phyloP scores from a whole-genome alignment of 2,797 vertebrate genomes.

The Peromyscus eremicus region DNA sequence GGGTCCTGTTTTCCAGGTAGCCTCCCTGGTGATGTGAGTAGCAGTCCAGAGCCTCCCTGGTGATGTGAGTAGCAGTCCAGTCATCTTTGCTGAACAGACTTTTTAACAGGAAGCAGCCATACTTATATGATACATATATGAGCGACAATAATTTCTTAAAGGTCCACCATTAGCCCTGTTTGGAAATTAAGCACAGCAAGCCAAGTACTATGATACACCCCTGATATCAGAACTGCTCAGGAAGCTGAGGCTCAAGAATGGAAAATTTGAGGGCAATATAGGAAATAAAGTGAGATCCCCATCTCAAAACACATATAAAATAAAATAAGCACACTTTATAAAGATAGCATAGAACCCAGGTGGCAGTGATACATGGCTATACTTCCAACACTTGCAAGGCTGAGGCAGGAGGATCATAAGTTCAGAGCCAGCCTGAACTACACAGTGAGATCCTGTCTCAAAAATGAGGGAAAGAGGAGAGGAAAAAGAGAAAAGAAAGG shows the following conservation, averaged over 20 bases:
- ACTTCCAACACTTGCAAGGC: background rate
- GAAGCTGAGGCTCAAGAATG: background rate
- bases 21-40: too few species aligned
- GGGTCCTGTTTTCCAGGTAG: too few species aligned
- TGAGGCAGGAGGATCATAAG: background rate
- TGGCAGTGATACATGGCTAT: background rate
- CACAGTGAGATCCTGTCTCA: background rate
- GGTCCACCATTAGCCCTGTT: background rate
- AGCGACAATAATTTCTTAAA: background rate
- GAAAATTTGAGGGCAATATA: background rate
- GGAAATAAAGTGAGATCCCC: background rate
- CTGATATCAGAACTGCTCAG: background rate
- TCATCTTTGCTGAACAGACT: conserved; percentile 14
- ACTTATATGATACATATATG: background rate
- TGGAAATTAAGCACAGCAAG: conserved; percentile 19
- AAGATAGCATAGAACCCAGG: too few species aligned
- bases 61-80: too few species aligned
- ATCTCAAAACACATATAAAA: background rate
- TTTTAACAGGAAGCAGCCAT: conserved; percentile 49
- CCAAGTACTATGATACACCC: background rate
- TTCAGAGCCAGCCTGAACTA: background rate
- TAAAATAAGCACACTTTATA: background rate
- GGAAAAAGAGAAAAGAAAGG: background rate
- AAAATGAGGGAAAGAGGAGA: background rate
- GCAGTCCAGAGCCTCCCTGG: too few species aligned